These are phyloP conservation scores for Anseranas semipalmata DNA, from an alignment of 2,113 vertebrate species.

Conservation along the genomic window DNA sequence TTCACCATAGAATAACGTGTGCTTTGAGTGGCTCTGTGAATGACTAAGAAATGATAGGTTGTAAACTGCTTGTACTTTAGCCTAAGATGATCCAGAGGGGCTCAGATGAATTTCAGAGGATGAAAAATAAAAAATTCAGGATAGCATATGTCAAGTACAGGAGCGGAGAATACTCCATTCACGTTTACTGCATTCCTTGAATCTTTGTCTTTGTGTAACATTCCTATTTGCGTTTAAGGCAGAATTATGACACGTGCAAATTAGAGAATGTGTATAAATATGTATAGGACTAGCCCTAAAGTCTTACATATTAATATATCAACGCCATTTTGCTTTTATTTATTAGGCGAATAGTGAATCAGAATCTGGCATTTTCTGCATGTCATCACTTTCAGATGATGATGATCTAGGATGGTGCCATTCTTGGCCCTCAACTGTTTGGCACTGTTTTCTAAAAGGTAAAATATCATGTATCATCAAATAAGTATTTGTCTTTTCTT, in stretches of 20 bases:
- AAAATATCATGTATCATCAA: not conserved
- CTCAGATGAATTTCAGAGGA: not conserved
- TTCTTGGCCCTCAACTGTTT: conserved; percentile 94
- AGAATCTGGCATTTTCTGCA: conserved; percentile 95
- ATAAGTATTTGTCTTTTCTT: not conserved
- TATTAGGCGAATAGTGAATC: conserved; percentile 92
- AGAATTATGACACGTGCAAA: not conserved
- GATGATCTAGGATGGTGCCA: conserved; percentile 99
- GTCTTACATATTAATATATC: not conserved
- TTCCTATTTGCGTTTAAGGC: not conserved
- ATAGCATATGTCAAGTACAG: not conserved
- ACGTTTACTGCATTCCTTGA: not conserved
- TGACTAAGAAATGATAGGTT: not conserved
- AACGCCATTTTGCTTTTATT: not conserved
- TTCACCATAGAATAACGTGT: not conserved
- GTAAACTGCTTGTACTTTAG: not conserved
- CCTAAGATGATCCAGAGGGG: not conserved
- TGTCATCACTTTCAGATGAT: conserved; percentile 97
- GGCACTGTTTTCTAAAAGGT: conserved; percentile 99
- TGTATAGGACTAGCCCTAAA: not conserved
- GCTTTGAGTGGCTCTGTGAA: not conserved
- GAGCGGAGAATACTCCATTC: not conserved
- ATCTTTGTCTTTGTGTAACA: not conserved
- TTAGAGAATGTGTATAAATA: not conserved
- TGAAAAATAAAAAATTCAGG: not conserved